Evolutionary conservation across 2,797 vertebrate genomes (phyloP).

Genomic region (Potorous gilbertii): DNA sequence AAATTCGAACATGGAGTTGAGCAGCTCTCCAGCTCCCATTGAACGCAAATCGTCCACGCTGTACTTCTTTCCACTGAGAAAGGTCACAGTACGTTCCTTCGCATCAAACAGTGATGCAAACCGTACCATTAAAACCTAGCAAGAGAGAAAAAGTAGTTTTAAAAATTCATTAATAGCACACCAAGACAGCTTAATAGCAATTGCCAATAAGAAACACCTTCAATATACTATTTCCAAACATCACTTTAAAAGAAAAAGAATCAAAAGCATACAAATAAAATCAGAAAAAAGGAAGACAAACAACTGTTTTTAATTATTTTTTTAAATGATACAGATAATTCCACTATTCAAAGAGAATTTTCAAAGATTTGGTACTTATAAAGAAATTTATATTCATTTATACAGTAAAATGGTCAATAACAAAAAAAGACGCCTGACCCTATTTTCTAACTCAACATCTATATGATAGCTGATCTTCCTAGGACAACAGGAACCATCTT

Average conservation of each 20-base stretch:
- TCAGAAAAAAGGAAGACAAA: not conserved
- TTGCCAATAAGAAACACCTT: conserved; percentile 43
- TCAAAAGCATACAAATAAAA: not conserved
- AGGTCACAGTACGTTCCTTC: conserved; percentile 94
- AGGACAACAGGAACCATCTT: not conserved
- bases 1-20: conserved; percentile 98
- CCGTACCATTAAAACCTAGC: conserved; percentile 97
- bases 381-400: not conserved
- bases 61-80: conserved; percentile 95
- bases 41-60: conserved; percentile 92
- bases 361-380: not conserved
- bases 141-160: conserved; percentile 54
- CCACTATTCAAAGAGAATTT: not conserved
- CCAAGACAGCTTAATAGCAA: conserved; percentile 16
- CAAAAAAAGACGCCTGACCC: not conserved
- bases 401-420: not conserved
- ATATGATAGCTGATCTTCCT: not conserved
- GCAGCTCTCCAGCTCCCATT: conserved; percentile 95
- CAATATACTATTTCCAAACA: not conserved
- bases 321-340: not conserved
- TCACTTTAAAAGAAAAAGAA: not conserved
- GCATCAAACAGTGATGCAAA: conserved; percentile 96
- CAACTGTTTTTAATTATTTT: not conserved
- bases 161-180: conserved; percentile 29
- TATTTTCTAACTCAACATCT: not conserved